Evolutionary conservation across 1,140 invertebrate genomes (phyloP).

Genomic region (Ditylenchus dipsaci): DNA sequence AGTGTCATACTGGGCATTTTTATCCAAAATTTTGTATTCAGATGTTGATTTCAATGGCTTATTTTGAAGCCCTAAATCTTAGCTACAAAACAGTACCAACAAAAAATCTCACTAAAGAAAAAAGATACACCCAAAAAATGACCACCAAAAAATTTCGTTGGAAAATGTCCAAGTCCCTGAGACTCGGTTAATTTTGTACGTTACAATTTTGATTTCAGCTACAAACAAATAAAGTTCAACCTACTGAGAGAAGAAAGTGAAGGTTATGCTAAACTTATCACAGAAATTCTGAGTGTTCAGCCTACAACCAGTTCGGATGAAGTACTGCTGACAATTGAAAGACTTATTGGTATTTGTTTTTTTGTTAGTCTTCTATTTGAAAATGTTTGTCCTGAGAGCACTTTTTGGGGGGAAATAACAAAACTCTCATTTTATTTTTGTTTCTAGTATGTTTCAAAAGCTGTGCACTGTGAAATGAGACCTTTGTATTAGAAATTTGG

Average conservation of each 20-base stretch:
- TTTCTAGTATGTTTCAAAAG: too few species aligned
- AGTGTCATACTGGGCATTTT: conserved; percentile 17
- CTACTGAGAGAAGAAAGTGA: conserved; percentile 96
- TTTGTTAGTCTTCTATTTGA: background rate
- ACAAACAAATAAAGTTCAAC: conserved; percentile 98
- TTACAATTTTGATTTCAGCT: conserved; percentile 65
- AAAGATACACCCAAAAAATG: too few species aligned
- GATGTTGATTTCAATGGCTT: too few species aligned
- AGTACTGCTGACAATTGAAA: conserved; percentile 78
- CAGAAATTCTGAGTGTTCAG: conserved; percentile 77
- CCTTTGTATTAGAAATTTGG: too few species aligned
- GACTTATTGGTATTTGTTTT: conserved; percentile 73
- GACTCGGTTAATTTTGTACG: background rate
- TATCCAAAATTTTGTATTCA: too few species aligned
- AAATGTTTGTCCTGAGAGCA: too few species aligned
- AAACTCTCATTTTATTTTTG: too few species aligned
- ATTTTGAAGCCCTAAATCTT: too few species aligned
- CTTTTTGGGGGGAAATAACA: too few species aligned
- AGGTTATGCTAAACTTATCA: conserved; percentile 93
- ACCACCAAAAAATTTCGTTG: background rate
- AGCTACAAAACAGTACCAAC: too few species aligned
- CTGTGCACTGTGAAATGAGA: too few species aligned
- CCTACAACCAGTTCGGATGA: conserved; percentile 56
- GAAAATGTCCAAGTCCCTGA: background rate
- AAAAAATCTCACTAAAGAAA: too few species aligned